Base-by-base conservation (phyloP, 2,888 invertebrate genomes). In the Apamea epomidion region DNA sequence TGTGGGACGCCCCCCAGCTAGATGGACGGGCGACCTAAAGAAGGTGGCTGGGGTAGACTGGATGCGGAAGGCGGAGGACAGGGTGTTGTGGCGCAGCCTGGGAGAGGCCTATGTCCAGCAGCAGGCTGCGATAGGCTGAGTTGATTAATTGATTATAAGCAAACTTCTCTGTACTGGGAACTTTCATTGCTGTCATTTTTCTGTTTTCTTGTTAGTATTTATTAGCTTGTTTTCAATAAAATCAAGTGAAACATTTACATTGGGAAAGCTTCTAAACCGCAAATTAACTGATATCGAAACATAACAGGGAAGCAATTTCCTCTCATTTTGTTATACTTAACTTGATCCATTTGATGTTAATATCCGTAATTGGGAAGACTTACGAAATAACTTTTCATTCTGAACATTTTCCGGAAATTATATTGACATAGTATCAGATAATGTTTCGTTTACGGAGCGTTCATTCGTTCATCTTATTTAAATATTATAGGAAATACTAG, bases 191-290 rank as follows among this genome's bases (percentile, higher is more conserved):
- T 32, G 8, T 6, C 8, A 48, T 29, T 58, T 32, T 73, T 2
- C 29, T 14, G 25, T 42, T 12, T 32, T 77, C 18, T 6, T 18
- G n/a, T 18, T 3, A 29, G 14, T 37, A 58, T 51, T 67, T 21
- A 42, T 48, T 37, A 29, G 16, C 12, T 74, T 58, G 45, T 72
- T 69, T 58, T 12, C 5, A 67, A 75, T 65, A 37, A 60, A 78
- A 83, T 37, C 18, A 45, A 73, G 21, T 65, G 0, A 48, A 48
- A 58, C 58, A 81, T 71, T 58, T n/a, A 64, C 4, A 45, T n/a
- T 84, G 16, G 58, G 58, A 64, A 58, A n/a, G 42, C n/a, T 71
- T 58, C 58, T 32, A 64, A 72, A 45, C 32, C 21, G 6, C 12
- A 51, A 69, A 73, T 45, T 60, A 70, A 48, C 45, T 42, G 7